These are phyloP conservation scores for Psilopogon haemacephalus DNA, from an alignment of 2,113 vertebrate genomes.

Conservation along the genomic window DNA sequence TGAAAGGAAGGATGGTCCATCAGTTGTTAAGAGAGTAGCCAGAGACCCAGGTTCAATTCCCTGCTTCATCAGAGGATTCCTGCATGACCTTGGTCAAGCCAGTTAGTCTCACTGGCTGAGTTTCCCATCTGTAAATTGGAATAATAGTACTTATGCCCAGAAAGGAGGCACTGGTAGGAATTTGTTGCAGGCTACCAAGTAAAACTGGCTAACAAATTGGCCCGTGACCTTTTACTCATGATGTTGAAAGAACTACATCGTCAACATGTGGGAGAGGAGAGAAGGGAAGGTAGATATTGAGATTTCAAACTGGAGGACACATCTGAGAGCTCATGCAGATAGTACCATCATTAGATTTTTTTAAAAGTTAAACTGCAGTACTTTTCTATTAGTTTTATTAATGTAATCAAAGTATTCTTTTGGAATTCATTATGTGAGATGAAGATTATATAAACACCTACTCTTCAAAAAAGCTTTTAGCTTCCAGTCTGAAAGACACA, in stretches of 20 bases:
- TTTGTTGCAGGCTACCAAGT: not conserved
- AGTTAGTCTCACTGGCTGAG: constrained; percentile 29
- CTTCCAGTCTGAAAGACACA: not conserved
- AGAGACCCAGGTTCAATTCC: constrained; percentile 30
- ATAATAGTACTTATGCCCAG: constrained; percentile 40
- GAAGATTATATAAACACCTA: not conserved
- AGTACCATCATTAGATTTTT: not conserved
- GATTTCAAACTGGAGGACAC: not conserved
- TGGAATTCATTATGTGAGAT: not conserved
- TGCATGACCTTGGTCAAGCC: constrained; percentile 20
- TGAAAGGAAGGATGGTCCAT: constrained; percentile 36
- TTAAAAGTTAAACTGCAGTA: not conserved
- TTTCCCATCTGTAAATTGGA: constrained; percentile 40
- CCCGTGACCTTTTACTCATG: not conserved
- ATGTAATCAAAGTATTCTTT: not conserved
- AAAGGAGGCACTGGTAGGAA: constrained; percentile 1
- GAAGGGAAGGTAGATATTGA: not conserved
- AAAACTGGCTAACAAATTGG: not conserved
- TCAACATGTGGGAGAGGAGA: not conserved
- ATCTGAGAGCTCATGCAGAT: not conserved
- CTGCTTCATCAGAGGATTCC: constrained; percentile 37
- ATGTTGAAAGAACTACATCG: not conserved
- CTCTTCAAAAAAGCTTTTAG: not conserved
- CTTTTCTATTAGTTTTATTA: not conserved
- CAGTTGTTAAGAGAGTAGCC: constrained; percentile 26